These are phyloP conservation scores for Drosophila fuyamai DNA, from an alignment of 1,140 invertebrate genomes.

Conservation along the genomic window DNA sequence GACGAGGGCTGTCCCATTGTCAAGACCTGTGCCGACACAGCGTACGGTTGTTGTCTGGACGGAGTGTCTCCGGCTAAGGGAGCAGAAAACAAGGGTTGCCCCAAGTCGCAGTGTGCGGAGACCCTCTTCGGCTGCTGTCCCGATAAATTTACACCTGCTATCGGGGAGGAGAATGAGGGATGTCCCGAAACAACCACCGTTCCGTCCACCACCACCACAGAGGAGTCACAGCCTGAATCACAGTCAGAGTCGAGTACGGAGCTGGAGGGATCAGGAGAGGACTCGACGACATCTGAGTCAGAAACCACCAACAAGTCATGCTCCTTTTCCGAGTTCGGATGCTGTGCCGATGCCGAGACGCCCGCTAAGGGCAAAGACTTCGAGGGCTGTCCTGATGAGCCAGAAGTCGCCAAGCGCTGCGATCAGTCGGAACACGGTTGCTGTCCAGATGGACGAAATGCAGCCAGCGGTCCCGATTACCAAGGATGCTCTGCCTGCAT, in stretches of 20 bases:
- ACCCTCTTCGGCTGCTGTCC: constrained; percentile 94
- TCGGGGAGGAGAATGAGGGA: constrained; percentile 93
- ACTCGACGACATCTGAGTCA: constrained; percentile 20
- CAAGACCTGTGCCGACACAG: constrained; percentile 92
- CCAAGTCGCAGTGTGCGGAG: constrained; percentile 89
- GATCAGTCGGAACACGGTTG: constrained; percentile 89
- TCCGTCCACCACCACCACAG: constrained; percentile 72
- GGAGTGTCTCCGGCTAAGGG: constrained; percentile 93
- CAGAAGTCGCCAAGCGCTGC: constrained; percentile 84
- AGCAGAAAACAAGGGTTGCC: constrained; percentile 90
- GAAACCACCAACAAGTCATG: constrained; percentile 85
- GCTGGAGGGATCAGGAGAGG: constrained; percentile 62
- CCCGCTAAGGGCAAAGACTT: constrained; percentile 93
- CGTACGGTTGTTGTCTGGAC: constrained; percentile 95
- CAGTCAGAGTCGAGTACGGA: constrained; percentile 60
- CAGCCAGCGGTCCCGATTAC: constrained; percentile 89
- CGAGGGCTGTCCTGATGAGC: constrained; percentile 90
- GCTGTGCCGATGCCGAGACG: constrained; percentile 92
- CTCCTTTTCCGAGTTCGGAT: constrained; percentile 91
- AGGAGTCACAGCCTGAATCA: constrained; percentile 65
- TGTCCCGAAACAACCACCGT: constrained; percentile 89
- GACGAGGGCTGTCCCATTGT: constrained; percentile 91
- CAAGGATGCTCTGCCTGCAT: constrained; percentile 92
- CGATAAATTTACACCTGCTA: constrained; percentile 91
- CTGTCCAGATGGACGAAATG: constrained; percentile 90